Evolutionary conservation across 2,888 invertebrate genomes (phyloP).

Genomic region (Hanleya hanleyi): DNA sequence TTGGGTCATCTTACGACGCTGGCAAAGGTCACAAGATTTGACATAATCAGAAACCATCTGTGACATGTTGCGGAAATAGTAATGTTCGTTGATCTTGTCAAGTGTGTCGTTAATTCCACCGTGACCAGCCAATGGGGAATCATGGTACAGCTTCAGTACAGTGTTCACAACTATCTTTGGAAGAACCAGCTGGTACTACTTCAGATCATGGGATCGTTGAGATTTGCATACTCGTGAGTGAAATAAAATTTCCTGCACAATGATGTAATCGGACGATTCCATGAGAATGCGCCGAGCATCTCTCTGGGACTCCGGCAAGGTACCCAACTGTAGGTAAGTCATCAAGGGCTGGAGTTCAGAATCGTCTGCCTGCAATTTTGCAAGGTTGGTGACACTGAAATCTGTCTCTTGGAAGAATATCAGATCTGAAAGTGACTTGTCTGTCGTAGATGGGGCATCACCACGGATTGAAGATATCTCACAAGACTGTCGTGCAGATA

Average conservation of each 20-base stretch:
- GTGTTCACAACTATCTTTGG: not conserved
- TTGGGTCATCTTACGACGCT: constrained; percentile 2
- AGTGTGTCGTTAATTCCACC: constrained; percentile 13
- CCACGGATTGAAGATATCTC: no score
- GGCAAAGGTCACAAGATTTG: constrained; percentile 12
- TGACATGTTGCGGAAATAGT: not conserved
- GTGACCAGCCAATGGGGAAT: constrained; percentile 20
- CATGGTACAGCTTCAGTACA: constrained; percentile 5
- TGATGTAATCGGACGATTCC: not conserved
- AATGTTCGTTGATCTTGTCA: constrained; percentile 15
- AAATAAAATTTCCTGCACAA: constrained; percentile 8
- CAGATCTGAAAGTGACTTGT: not conserved
- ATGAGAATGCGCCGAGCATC: constrained; percentile 20
- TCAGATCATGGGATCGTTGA: constrained; percentile 9
- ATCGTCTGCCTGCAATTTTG: constrained; percentile 21
- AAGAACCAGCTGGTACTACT: constrained; percentile 17
- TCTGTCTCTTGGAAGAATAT: not conserved
- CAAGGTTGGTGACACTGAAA: constrained; percentile 12
- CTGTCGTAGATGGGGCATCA: no score
- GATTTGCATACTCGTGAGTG: constrained; percentile 18
- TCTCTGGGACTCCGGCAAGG: constrained; percentile 31
- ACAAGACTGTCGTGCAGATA: no score
- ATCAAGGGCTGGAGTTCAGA: constrained; percentile 17
- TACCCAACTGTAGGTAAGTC: constrained; percentile 10
- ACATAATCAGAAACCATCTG: constrained; percentile 5